Conservation (phyloP, 2,888 invertebrate species). For the Erpobdella octoculata region DNA sequence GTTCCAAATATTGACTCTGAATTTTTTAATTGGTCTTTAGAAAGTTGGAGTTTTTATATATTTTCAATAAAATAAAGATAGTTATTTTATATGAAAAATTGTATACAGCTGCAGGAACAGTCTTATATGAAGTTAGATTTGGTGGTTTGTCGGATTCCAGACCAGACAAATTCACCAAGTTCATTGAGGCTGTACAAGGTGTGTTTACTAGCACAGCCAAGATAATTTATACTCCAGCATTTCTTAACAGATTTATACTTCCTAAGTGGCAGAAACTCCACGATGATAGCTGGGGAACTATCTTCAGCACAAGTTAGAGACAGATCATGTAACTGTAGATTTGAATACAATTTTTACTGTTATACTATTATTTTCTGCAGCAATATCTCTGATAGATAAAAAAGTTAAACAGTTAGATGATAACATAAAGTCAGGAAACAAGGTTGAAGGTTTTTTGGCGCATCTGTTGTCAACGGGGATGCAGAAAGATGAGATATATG, state of each 20-base stretch:
- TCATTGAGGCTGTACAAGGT: constrained; percentile 33
- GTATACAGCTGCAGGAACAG: constrained; percentile 34
- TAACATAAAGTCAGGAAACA: constrained; percentile 22
- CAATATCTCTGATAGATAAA: constrained; percentile 25
- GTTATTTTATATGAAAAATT: constrained; percentile 1
- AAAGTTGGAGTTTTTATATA: constrained; percentile 23
- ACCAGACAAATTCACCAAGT: constrained; percentile 25
- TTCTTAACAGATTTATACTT: constrained; percentile 22
- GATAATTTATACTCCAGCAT: constrained; percentile 26
- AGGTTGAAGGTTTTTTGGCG: constrained; percentile 25
- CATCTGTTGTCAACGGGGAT: constrained; percentile 22
- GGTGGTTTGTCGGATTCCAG: constrained; percentile 32
- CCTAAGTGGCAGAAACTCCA: constrained; percentile 31
- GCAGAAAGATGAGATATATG: constrained; percentile 29
- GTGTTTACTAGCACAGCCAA: constrained; percentile 32
- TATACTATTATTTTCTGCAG: constrained; percentile 2
- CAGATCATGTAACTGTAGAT: background rate
- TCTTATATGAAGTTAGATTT: constrained; percentile 35
- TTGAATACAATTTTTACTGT: background rate
- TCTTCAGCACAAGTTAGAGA: constrained; percentile 31
- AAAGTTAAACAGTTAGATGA: constrained; percentile 24
- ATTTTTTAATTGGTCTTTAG: constrained; percentile 32
- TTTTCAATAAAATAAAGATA: background rate
- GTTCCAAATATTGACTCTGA: constrained; percentile 28
- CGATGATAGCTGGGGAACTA: constrained; percentile 31